A percentile compares a stretch with the other conserved stretches of the same genome.
Conservation (phyloP, 2,113 vertebrate genomes). For the Ciconia maguari region DNA sequence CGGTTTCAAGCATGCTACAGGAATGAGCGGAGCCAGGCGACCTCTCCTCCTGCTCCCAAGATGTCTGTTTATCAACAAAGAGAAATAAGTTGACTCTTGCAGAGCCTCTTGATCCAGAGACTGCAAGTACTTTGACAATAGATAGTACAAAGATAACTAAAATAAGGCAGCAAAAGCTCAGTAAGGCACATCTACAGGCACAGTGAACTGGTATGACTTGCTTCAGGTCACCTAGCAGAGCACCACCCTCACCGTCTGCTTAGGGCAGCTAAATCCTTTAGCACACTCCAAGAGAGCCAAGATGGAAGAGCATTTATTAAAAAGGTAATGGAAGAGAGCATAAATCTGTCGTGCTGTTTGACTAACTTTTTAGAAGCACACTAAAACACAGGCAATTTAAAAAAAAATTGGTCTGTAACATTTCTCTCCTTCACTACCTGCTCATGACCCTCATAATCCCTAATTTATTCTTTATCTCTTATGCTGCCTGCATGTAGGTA, state of each 20-base stretch:
- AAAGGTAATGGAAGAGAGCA: constrained; percentile 10
- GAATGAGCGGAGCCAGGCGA: neutral
- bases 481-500: neutral
- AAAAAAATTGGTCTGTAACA: neutral
- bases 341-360: neutral
- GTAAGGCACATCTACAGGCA: neutral
- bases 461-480: neutral
- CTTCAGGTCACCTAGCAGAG: neutral
- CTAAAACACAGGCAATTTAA: neutral
- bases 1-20: neutral
- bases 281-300: neutral
- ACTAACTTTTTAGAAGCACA: constrained; percentile 38
- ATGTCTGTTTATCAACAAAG: neutral
- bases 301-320: constrained; percentile 11
- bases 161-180: neutral
- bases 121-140: neutral
- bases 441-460: neutral
- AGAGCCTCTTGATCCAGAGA: neutral
- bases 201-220: neutral
- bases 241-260: neutral
- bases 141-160: neutral
- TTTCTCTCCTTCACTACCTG: neutral
- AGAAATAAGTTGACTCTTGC: neutral
- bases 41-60: neutral
- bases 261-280: constrained; percentile 20